Percentiles rank a stretch among this genome's conserved stretches.
phyloP scores from a whole-genome alignment of 2,113 vertebrate species.

The Charina bottae region DNA sequence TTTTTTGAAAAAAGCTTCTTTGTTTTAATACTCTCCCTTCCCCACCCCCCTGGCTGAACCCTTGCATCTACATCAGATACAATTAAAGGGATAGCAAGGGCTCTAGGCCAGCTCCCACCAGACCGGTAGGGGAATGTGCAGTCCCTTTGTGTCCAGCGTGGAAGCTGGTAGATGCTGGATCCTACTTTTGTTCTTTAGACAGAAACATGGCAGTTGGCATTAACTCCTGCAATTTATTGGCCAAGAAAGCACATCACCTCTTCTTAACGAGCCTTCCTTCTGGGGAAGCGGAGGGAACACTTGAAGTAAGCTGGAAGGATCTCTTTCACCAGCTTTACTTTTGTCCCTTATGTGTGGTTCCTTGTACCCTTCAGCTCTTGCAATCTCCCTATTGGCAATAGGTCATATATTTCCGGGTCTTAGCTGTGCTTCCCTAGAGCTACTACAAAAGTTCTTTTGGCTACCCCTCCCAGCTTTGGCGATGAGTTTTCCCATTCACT shows the following conservation, averaged over 20 bases:
- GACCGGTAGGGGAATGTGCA: slow-evolving; percentile 58
- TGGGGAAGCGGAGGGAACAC: neutral
- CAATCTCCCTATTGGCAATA: neutral
- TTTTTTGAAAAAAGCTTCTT: slow-evolving; percentile 66
- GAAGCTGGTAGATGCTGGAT: neutral
- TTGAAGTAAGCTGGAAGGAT: neutral
- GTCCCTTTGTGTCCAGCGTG: slow-evolving; percentile 54
- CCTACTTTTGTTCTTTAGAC: slow-evolving; percentile 19
- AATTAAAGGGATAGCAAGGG: slow-evolving; percentile 79
- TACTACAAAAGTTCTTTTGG: neutral
- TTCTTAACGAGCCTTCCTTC: slow-evolving; percentile 18
- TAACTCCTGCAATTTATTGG: neutral
- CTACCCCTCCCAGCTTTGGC: neutral
- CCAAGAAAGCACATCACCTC: slow-evolving; percentile 5
- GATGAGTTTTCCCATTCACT: neutral
- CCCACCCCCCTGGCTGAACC: slow-evolving; percentile 45
- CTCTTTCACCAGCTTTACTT: neutral
- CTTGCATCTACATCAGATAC: slow-evolving; percentile 81
- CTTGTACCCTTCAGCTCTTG: neutral
- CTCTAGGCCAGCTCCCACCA: slow-evolving; percentile 53
- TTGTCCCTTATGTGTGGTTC: neutral
- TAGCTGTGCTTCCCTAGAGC: neutral
- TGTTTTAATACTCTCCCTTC: slow-evolving; percentile 68
- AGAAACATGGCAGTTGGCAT: neutral
- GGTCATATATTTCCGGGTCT: neutral